Evolutionary conservation across 2,113 vertebrate genomes (phyloP), one percentile per base, ranked within the genome.

Genomic region (Apteryx mantelli): DNA sequence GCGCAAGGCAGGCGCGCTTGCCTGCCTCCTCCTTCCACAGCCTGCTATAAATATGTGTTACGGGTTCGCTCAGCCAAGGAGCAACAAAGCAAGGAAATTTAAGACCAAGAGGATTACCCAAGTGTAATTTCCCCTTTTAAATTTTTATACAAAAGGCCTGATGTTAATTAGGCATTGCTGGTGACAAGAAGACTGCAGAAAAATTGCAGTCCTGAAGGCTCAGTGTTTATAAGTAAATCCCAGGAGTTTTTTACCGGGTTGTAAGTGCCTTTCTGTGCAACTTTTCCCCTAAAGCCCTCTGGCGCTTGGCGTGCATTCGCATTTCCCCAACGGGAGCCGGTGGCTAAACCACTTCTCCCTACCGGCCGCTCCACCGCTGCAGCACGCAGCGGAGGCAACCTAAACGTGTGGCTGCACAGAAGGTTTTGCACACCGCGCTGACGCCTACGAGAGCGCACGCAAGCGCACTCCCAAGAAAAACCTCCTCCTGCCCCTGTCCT

Each of bases 21-120:
- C 82, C 48, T 15, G 71, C 74, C 87, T 88, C 86, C 88, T 70
- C 74, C 66, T 95, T n/a, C 60, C 89, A 88, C 91, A 93, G 82
- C 85, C 85, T 89, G 73, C 89, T 97, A 96, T 91, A 96, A 96
- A 96, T 96, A 91, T 0, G 1, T 58, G 55, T 93, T 74, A 89
- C 14, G 3, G 79, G 44, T 79, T 89, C 1, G 0, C 79, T 86
- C 38, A 61, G 93, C 93, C 95, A 95, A 93, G 60, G 48, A 88
- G 76, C 55, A 91, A 95, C 97, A 97, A 95, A 97, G 91, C 91
- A 97, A 95, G 97, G 96, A 95, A 97, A 97, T 91, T 94, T 93
- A 83, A 89, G 94, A 96, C 95, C 95, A 95, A 96, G 95, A 95
- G 28, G 93, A 97, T 96, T 91, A 95, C 68, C 89, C 88, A 83